Evolutionary conservation across 2,797 vertebrate genomes (phyloP).

Genomic region (Triplophysa bombifrons): DNA sequence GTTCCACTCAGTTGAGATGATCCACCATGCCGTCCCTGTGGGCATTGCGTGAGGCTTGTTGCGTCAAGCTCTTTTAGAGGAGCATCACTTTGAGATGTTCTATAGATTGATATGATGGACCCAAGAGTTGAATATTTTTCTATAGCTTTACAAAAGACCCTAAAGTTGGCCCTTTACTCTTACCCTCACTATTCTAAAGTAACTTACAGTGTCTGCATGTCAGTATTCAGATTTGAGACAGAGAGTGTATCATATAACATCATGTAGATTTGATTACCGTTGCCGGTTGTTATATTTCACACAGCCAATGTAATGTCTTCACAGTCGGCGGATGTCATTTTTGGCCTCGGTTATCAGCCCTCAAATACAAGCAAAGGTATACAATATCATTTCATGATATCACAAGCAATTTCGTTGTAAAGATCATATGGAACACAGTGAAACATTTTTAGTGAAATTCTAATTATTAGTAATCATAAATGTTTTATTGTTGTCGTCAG

Average conservation of each 20-base stretch:
- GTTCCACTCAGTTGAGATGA: constrained; percentile 8
- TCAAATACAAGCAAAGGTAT: not conserved
- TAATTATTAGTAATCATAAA: constrained; percentile 19
- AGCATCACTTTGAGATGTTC: constrained; percentile 32
- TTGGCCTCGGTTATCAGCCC: not conserved
- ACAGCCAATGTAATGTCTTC: not conserved
- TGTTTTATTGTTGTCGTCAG: constrained; percentile 7
- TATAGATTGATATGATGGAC: constrained; percentile 24
- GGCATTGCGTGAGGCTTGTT: constrained; percentile 31
- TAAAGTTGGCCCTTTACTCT: constrained; percentile 26
- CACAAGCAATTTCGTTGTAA: constrained; percentile 5
- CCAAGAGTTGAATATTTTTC: constrained; percentile 40
- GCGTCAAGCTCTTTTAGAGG: constrained; percentile 25
- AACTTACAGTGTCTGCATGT: constrained; percentile 48
- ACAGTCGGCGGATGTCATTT: not conserved
- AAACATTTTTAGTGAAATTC: not conserved
- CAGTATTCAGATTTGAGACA: constrained; percentile 36
- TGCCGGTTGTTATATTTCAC: constrained; percentile 10
- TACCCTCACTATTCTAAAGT: constrained; percentile 35
- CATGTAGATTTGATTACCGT: constrained; percentile 10
- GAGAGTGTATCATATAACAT: constrained; percentile 4
- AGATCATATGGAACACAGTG: not conserved
- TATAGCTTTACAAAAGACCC: constrained; percentile 41
- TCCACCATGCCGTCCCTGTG: constrained; percentile 12
- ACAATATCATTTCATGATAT: not conserved